Conservation (phyloP, 2,797 vertebrate genomes). For the Eulemur albifrons region DNA sequence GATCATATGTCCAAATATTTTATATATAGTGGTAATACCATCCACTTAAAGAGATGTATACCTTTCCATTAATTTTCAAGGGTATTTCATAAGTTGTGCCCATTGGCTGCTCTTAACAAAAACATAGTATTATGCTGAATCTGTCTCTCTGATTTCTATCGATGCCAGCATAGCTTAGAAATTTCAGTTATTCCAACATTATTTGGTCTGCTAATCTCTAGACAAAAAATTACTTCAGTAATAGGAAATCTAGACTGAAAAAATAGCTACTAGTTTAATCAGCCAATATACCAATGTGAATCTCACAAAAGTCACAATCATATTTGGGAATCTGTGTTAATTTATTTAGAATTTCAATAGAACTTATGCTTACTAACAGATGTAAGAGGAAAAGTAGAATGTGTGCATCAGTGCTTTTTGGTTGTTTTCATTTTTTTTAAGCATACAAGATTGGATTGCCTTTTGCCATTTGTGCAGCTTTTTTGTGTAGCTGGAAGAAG, state of each 20-base stretch:
- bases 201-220: slow-evolving; percentile 35
- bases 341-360: slow-evolving; percentile 55
- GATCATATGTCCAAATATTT: neutral
- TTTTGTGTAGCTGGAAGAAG: neutral
- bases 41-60: neutral
- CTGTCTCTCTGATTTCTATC: slow-evolving; percentile 33
- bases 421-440: neutral
- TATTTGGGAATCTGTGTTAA: slow-evolving; percentile 43
- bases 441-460: neutral
- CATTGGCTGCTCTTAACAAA: neutral
- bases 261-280: slow-evolving; percentile 35
- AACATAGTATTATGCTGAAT: neutral
- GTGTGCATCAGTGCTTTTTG: neutral
- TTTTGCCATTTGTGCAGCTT: neutral
- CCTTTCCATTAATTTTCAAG: slow-evolving; percentile 13
- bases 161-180: neutral
- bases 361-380: slow-evolving; percentile 40
- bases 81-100: neutral
- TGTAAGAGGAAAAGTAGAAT: neutral
- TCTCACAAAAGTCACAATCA: slow-evolving; percentile 56
- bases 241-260: neutral
- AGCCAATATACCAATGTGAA: slow-evolving; percentile 27
- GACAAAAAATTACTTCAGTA: slow-evolving; percentile 39
- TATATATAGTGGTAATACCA: neutral
- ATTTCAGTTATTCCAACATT: slow-evolving; percentile 33